phyloP scores from a whole-genome alignment of 2,888 invertebrate species.

The Drosophila putrida region DNA sequence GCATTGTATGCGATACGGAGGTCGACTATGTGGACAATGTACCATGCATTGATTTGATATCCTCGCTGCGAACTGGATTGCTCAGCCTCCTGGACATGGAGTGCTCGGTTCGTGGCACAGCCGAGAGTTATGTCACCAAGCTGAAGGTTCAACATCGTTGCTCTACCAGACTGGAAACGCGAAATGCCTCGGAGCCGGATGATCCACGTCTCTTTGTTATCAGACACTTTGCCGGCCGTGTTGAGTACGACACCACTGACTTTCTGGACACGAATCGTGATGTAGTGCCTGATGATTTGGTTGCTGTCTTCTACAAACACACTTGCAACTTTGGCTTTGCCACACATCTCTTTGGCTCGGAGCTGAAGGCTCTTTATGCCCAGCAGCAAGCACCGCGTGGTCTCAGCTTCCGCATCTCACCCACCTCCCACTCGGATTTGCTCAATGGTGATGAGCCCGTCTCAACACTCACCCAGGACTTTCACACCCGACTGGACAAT shows the following conservation, averaged over 20 bases:
- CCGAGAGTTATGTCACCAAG: constrained; percentile 93
- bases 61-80: constrained; percentile 95
- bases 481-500: constrained; percentile 97
- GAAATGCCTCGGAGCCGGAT: constrained; percentile 91
- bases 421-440: constrained; percentile 93
- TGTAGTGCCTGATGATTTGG: constrained; percentile 95
- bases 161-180: constrained; percentile 90
- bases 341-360: constrained; percentile 97
- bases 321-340: constrained; percentile 98
- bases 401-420: constrained; percentile 94
- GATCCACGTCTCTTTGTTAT: constrained; percentile 95
- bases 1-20: constrained; percentile 94
- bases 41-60: constrained; percentile 97
- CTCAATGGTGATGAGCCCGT: constrained; percentile 94
- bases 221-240: constrained; percentile 94
- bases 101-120: constrained; percentile 93
- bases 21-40: constrained; percentile 97
- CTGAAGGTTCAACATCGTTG: constrained; percentile 92
- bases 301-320: constrained; percentile 96
- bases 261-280: constrained; percentile 97
- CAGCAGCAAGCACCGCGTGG: constrained; percentile 91
- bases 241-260: constrained; percentile 95
- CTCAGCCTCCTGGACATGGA: constrained; percentile 97
- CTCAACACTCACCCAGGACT: constrained; percentile 96
- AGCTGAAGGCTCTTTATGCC: constrained; percentile 93